Evolutionary conservation across 2,888 invertebrate genomes (phyloP).

Genomic region (Cosmorhoe ocellata): DNA sequence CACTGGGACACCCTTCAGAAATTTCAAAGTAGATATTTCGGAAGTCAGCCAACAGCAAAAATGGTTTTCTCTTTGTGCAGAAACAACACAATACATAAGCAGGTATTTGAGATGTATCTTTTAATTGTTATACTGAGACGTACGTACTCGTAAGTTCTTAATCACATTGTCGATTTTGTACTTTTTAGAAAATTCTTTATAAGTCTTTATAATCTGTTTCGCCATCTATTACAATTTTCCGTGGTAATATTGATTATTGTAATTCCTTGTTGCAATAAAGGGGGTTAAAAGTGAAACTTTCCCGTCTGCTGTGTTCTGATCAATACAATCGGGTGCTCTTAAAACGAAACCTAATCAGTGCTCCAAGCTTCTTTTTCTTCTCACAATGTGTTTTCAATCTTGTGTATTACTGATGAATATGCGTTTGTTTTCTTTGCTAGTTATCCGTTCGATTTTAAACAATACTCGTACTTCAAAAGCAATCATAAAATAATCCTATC

Average conservation of each 20-base stretch:
- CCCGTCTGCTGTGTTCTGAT: slow-evolving; percentile 7
- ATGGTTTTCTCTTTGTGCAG: slow-evolving; percentile 5
- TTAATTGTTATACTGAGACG: neutral
- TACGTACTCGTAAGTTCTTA: neutral
- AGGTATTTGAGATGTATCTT: neutral
- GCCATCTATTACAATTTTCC: too few species aligned
- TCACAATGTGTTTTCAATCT: neutral
- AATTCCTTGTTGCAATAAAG: neutral
- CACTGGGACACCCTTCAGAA: slow-evolving; percentile 14
- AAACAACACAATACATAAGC: slow-evolving; percentile 5
- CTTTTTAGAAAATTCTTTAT: too few species aligned
- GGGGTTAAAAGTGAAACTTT: slow-evolving; percentile 3
- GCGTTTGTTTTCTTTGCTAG: too few species aligned
- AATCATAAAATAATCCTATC: too few species aligned
- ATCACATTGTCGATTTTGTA: too few species aligned
- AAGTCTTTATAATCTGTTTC: too few species aligned
- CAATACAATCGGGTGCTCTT: slow-evolving; percentile 8
- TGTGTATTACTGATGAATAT: neutral
- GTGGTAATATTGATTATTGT: too few species aligned
- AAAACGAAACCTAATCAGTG: slow-evolving; percentile 12
- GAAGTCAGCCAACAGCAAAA: slow-evolving; percentile 18
- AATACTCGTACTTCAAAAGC: too few species aligned
- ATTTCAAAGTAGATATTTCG: slow-evolving; percentile 15
- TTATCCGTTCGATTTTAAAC: too few species aligned
- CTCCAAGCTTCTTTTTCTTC: slow-evolving; percentile 5